Evolutionary conservation across 2,888 invertebrate species (phyloP), one percentile per base, ranked within the genome.

Genomic region (Dastarcus helophoroides): DNA sequence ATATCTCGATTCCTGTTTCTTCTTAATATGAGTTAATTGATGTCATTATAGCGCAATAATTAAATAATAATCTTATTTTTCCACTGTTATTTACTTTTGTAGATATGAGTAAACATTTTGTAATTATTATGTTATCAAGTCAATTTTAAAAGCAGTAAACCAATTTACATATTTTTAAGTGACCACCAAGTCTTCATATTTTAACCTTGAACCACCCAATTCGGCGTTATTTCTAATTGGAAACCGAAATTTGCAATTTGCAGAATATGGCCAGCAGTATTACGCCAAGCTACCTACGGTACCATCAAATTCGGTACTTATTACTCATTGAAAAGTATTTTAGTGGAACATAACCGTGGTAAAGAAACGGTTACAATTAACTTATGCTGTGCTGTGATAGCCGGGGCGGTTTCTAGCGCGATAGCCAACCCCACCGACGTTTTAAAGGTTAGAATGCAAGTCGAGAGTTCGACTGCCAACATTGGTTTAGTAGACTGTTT

Each of bases 341-440:
- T 82, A 22, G 69, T 73, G 7, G 65, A 71, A 53, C 63, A 69
- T 40, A 67, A 65, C 31, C 52, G 60, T 22, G 67, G 64, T 10
- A 57, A 62, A 39, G 70, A 73, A 47, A 64, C 63, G 37, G 61
- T 80, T n/a, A 64, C 71, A 47, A 67, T 74, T 6, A 78, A 85
- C 65, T 75, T 90, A 11, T 63, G 76, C 38, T 91, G 90, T 64
- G 91, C 88, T 14, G 78, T 82, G 28, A 63, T 79, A 49, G 82
- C 85, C 12, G 89, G 93, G 7, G 84, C 88, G n/a, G 69, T 90
- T 17, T 88, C 90, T 29, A 88, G 88, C 52, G 84, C 90, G n/a
- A 83, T 93, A 48, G 93, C 93, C 30, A 94, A 91, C 66, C 93
- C 93, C 8, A 94, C 93, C 0, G 94, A 94, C 65, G 91, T 94